phyloP scores from a whole-genome alignment of 2,113 vertebrate genomes.

The Cynoglossus semilaevis region DNA sequence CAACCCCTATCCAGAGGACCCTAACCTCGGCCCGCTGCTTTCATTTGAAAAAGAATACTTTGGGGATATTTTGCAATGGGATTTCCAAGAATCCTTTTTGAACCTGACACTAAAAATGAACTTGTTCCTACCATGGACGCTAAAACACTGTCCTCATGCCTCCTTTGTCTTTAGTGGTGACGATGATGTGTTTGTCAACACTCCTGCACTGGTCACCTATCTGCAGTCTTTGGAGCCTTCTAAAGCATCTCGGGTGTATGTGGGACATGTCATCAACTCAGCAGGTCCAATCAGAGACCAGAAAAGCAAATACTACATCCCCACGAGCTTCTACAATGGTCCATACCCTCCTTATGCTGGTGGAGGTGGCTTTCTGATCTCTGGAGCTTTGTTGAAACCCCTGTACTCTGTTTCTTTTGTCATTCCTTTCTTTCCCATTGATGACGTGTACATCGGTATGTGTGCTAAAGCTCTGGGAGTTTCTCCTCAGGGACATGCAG shows the following conservation, averaged over 20 bases:
- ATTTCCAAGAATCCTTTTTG: constrained; percentile 76
- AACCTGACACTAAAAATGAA: constrained; percentile 78
- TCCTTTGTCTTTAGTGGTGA: constrained; percentile 81
- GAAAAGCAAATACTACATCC: constrained; percentile 82
- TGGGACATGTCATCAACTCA: constrained; percentile 72
- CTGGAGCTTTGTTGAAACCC: constrained; percentile 38
- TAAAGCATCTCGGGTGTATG: constrained; percentile 64
- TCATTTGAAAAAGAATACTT: constrained; percentile 64
- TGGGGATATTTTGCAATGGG: constrained; percentile 78
- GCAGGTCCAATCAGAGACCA: constrained; percentile 69
- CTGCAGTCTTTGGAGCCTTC: constrained; percentile 60
- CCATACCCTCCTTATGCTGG: constrained; percentile 76
- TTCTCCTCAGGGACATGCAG: constrained; percentile 50
- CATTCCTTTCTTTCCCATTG: constrained; percentile 81
- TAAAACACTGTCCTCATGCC: constrained; percentile 50
- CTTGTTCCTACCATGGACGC: constrained; percentile 71
- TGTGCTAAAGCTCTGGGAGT: constrained; percentile 71
- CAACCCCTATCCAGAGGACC: constrained; percentile 46
- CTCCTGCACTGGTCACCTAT: constrained; percentile 66
- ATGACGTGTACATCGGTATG: constrained; percentile 82
- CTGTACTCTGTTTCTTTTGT: constrained; percentile 44
- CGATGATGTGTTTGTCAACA: constrained; percentile 84
- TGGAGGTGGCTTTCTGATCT: constrained; percentile 79
- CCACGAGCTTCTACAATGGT: constrained; percentile 64
- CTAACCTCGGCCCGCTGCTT: constrained; percentile 61